phyloP scores from a whole-genome alignment of 1,140 invertebrate genomes.

The Macrobrachium rosenbergii region DNA sequence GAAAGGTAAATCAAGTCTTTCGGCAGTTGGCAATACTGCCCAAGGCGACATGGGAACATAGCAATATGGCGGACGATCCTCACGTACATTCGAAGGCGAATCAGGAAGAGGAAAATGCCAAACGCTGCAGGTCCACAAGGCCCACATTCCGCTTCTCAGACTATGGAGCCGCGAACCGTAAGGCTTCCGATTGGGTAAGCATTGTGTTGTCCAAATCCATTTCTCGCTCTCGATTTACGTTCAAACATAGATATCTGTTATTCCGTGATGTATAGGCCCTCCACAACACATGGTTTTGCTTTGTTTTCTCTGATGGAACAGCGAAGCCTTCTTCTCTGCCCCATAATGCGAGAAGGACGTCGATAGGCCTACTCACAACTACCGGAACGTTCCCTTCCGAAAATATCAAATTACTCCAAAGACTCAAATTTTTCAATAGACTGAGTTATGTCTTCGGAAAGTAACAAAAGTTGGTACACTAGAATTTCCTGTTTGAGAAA shows the following conservation, averaged over 20 bases:
- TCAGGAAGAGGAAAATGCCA: conserved; percentile 29
- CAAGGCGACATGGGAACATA: conserved; percentile 49
- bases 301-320: conserved; percentile 37
- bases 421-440: too few relatives aligned
- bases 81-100: conserved; percentile 48
- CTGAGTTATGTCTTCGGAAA: too few relatives aligned
- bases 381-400: too few relatives aligned
- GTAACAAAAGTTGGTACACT: too few relatives aligned
- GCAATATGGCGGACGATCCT: conserved; percentile 53
- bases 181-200: conserved; percentile 1
- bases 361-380: too few relatives aligned
- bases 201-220: conserved; percentile 4
- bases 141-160: not conserved
- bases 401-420: too few relatives aligned
- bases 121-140: not conserved
- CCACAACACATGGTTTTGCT: not conserved
- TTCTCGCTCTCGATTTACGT: conserved; percentile 54
- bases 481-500: too few relatives aligned
- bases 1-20: conserved; percentile 6
- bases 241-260: conserved; percentile 60
- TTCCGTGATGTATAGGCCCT: conserved; percentile 60
- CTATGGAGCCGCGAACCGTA: not conserved
- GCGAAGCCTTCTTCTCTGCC: not conserved
- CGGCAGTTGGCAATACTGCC: not conserved
- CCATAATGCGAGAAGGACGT: not conserved